phyloP scores from a whole-genome alignment of 1,140 invertebrate species.

The Maconellicoccus hirsutus region DNA sequence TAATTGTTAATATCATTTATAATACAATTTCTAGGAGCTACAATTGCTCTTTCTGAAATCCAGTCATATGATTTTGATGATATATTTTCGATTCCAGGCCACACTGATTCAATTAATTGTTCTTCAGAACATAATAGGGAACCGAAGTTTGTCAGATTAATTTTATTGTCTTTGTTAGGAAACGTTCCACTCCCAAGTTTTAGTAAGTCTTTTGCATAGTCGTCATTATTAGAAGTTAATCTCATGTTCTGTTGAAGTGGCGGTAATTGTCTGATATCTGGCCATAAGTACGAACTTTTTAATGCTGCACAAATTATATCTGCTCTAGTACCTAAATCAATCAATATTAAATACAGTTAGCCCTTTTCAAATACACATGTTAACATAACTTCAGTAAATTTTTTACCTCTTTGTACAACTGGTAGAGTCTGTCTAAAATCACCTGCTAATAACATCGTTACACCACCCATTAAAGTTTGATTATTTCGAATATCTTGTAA shows the following conservation, averaged over 20 bases:
- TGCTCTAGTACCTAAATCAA: too few species aligned
- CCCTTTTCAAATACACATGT: too few species aligned
- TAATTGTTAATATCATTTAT: constrained; percentile 33
- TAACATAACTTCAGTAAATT: constrained; percentile 29
- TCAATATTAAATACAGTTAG: too few species aligned
- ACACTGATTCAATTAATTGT: constrained; percentile 35
- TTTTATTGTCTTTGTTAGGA: constrained; percentile 22
- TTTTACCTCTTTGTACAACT: constrained; percentile 35
- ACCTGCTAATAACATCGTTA: constrained; percentile 26
- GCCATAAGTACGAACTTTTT: constrained; percentile 36
- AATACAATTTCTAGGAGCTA: constrained; percentile 35
- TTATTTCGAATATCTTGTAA: constrained; percentile 24
- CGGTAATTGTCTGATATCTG: constrained; percentile 33
- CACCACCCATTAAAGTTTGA: constrained; percentile 25
- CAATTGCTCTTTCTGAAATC: constrained; percentile 34
- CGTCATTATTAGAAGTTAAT: constrained; percentile 17
- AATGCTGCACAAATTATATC: constrained; percentile 33
- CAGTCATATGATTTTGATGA: constrained; percentile 34
- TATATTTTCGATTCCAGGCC: constrained; percentile 34
- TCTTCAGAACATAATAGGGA: constrained; percentile 31
- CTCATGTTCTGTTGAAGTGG: constrained; percentile 30
- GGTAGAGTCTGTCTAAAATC: constrained; percentile 37
- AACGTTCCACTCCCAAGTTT: constrained; percentile 25
- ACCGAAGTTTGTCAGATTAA: constrained; percentile 28
- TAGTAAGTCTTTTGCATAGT: constrained; percentile 32